Evolutionary conservation across 2,113 vertebrate genomes (phyloP), one percentile per base, ranked within the genome.

Genomic region (Semnopithecus entellus): DNA sequence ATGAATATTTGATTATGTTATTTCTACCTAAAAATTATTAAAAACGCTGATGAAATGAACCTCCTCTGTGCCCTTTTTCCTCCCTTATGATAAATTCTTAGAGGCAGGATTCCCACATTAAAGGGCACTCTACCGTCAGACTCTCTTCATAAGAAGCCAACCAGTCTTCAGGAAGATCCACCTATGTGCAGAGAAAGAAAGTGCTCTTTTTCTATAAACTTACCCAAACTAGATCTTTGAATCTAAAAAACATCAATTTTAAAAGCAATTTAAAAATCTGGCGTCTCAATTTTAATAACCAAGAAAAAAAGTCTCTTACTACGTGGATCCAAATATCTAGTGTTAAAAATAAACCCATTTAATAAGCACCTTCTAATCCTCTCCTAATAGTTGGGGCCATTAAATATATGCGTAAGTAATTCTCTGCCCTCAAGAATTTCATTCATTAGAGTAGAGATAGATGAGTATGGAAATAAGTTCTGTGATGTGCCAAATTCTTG

Each of bases 291-390:
- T 92, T 55, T 45, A 86, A 79, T 75, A 89, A 84, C 13, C 5
- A 50, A 84, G 3, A 82, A 32, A 61, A 61, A n/a, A 27, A 52
- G 14, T 91, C 45, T 85, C 48, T 68, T 38, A 55, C 76, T 45
- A 45, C 27, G 17, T 43, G 55, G 84, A 40, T 61, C 66, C 43
- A 89, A 45, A 57, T 92, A 68, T 20, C 38, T 57, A 13, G 20
- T 92, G 8, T 61, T 86, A 76, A 45, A 76, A 91, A 73, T 79
- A 79, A 82, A 59, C 27, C 20, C 25, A 27, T 80, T 92, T 86
- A 73, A 68, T 90, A 80, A 93, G 43, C 22, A 57, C 35, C 68
- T 76, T 79, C 38, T 64, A 55, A 66, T 30, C 57, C 38, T 38
- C 10, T 82, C 43, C 68, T 94, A 61, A 64, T 92, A 57, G 52